Base-by-base conservation (phyloP, 1,140 invertebrate species). In the Metaphire vulgaris region DNA sequence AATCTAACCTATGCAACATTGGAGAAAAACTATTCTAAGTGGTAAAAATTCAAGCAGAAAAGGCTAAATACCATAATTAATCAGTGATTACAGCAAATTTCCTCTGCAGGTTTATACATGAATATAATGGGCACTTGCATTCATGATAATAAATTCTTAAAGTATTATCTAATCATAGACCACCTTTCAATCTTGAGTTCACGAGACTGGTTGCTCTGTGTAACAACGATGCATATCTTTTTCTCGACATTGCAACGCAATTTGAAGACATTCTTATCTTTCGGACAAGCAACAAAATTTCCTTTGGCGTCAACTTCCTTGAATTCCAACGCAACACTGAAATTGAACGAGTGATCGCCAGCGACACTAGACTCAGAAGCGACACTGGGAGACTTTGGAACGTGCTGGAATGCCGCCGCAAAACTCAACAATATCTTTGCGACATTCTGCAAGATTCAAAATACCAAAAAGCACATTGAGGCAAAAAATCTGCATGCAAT, bases 221-320 rank as follows among this genome's bases (percentile, higher is more conserved):
- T 91, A 56, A 99, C 92, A 41, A 91, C 93, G 67, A 99, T 90
- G 74, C 91, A 91, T n/a, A 99, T 90, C 85, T 95, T 92, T 83
- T 98, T 98, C 81, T 96, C 91, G 6, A 94, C 88, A 82, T 96
- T 95, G 56, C 91, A 91, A 69, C 94, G 89, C 69, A 99, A 87
- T 86, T 98, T 98, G 84, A 98, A 99, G 77, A 91, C 92, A 80
- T 92, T 92, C 79, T 90, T 90, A 84, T 99, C 96, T 80, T 96
- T 92, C 0, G 95, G 93, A 34, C 97, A 95, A 32, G 92, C 89
- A 65, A 89, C 90, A 84, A 90, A 95, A 78, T 90, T 90, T 68
- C 93, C 94, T 89, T 93, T 86, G 30, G 82, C 82, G 80, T 87
- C 85, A 72, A 88, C 86, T 80, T 88, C 95, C 84, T 92, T 94